Conservation (phyloP, 2,888 invertebrate species). For the Urechis unicinctus region DNA sequence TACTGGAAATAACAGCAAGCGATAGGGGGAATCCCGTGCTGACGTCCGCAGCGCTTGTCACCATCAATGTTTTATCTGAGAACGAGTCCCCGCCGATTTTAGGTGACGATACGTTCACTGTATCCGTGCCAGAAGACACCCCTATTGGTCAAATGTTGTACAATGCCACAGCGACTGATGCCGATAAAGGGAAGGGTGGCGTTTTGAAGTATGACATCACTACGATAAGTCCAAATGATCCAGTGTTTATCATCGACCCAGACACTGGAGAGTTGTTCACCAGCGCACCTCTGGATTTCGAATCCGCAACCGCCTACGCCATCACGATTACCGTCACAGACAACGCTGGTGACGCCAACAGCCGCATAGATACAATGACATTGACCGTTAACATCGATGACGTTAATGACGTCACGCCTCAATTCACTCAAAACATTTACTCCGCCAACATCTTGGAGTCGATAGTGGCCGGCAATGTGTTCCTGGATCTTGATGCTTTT, state of each 20-base stretch:
- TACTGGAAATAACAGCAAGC: conserved; percentile 11
- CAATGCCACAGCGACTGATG: conserved; percentile 27
- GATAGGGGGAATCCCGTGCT: conserved; percentile 24
- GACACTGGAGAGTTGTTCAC: conserved; percentile 19
- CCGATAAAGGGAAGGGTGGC: conserved; percentile 26
- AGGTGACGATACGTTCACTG: conserved; percentile 16
- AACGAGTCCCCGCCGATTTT: conserved; percentile 28
- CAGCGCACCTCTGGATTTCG: conserved; percentile 22
- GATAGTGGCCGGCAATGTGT: conserved; percentile 13
- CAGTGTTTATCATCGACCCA: conserved; percentile 23
- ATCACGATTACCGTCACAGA: conserved; percentile 22
- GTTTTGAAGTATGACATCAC: conserved; percentile 25
- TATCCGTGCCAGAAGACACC: conserved; percentile 23
- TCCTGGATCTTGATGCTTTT: conserved; percentile 24
- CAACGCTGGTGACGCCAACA: conserved; percentile 14
- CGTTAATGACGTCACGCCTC: conserved; percentile 32
- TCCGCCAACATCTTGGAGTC: conserved; percentile 24
- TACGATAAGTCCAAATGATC: conserved; percentile 25
- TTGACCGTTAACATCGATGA: conserved; percentile 28
- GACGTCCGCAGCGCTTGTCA: conserved; percentile 4
- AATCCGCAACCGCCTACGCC: conserved; percentile 17
- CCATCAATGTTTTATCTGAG: conserved; percentile 9
- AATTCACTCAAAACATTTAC: conserved; percentile 28
- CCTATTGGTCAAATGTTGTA: conserved; percentile 26
- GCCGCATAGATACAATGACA: conserved; percentile 14